phyloP scores from a whole-genome alignment of 1,140 invertebrate species.

The Philotrypesis tridentata region DNA sequence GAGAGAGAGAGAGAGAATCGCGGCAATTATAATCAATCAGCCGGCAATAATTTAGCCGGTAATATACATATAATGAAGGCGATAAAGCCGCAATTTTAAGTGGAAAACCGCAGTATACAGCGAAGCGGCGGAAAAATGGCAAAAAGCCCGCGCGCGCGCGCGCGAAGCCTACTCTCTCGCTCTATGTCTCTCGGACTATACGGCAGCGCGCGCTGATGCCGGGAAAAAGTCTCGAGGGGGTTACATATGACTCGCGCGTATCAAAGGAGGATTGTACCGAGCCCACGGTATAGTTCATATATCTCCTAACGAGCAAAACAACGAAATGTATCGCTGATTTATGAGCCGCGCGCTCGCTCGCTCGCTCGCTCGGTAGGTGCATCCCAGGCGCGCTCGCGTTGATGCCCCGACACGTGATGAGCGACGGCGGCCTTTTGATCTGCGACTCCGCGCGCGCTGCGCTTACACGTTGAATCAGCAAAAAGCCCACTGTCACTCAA shows the following conservation, averaged over 20 bases:
- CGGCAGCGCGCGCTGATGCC: too few relatives aligned
- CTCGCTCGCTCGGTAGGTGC: constrained; percentile 8
- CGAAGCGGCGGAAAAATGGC: background rate
- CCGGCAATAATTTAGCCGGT: constrained; percentile 8
- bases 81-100: background rate
- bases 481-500: constrained; percentile 44
- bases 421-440: constrained; percentile 60
- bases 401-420: constrained; percentile 59
- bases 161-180: too few relatives aligned
- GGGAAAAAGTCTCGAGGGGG: background rate
- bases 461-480: constrained; percentile 33
- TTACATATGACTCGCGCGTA: constrained; percentile 28
- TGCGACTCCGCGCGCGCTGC: constrained; percentile 37
- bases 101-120: background rate
- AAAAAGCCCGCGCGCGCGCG: constrained; percentile 24
- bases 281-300: constrained; percentile 26
- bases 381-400: constrained; percentile 49
- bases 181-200: background rate
- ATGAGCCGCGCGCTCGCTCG: constrained; percentile 50
- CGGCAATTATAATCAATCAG: constrained; percentile 7
- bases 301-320: constrained; percentile 62
- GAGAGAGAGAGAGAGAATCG: too few relatives aligned
- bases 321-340: constrained; percentile 62
- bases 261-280: constrained; percentile 23
- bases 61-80: background rate